Evolutionary conservation across 2,888 invertebrate genomes (phyloP).

Genomic region (Caenorhabditis sp.): DNA sequence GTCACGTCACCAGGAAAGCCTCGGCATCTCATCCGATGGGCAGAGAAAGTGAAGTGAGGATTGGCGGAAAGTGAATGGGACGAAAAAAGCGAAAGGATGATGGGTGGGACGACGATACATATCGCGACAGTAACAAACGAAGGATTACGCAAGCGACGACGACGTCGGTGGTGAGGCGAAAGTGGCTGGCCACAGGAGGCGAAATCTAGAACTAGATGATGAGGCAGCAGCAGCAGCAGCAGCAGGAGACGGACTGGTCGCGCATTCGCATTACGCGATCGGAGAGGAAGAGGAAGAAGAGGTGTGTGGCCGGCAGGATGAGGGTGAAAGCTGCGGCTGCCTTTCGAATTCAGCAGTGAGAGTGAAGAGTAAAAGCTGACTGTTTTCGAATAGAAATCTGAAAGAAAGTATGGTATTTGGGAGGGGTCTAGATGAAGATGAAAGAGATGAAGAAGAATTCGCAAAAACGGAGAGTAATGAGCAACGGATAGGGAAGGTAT

Average conservation of each 20-base stretch:
- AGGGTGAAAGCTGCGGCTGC: constrained; percentile 41
- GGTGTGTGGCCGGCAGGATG: constrained; percentile 35
- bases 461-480: too few relatives aligned
- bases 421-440: neutral
- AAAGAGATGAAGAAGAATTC: too few relatives aligned
- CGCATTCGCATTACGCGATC: constrained; percentile 45
- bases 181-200: constrained; percentile 49
- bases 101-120: constrained; percentile 54
- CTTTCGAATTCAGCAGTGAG: constrained; percentile 49
- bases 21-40: constrained; percentile 51
- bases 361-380: constrained; percentile 36
- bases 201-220: constrained; percentile 50
- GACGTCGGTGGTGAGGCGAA: constrained; percentile 46
- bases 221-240: constrained; percentile 35
- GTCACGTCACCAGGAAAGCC: constrained; percentile 47
- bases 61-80: constrained; percentile 52
- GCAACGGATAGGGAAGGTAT: too few relatives aligned
- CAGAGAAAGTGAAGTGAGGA: constrained; percentile 53
- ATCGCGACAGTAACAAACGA: constrained; percentile 49
- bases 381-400: constrained; percentile 35
- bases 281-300: constrained; percentile 24
- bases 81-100: constrained; percentile 50
- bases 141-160: constrained; percentile 52
- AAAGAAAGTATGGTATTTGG: constrained; percentile 31
- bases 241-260: constrained; percentile 31